Percentiles rank a stretch among this genome's conserved stretches.
These are phyloP conservation scores for Chrysopilus asiliformis DNA, from an alignment of 2,888 invertebrate genomes.

Conservation along the genomic window DNA sequence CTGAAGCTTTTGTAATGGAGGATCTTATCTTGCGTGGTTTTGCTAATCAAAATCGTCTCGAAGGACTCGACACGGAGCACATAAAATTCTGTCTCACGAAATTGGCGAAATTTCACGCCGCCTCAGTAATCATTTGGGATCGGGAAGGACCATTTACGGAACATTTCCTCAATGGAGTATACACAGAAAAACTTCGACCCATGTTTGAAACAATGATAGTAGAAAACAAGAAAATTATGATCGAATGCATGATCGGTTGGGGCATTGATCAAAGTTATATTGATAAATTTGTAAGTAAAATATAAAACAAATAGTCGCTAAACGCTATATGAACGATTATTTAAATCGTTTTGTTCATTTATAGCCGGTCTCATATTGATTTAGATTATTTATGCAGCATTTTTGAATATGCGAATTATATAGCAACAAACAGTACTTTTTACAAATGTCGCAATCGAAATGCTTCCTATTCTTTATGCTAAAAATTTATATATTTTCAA, in stretches of 20 bases:
- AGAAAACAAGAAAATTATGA: not conserved
- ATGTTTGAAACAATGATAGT: constrained; percentile 1
- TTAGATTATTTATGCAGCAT: too few species aligned
- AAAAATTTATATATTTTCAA: too few species aligned
- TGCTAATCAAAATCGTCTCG: constrained; percentile 22
- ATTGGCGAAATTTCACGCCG: constrained; percentile 28
- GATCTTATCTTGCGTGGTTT: constrained; percentile 26
- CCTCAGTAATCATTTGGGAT: constrained; percentile 20
- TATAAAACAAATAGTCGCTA: too few species aligned
- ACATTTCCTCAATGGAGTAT: not conserved
- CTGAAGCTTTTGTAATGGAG: constrained; percentile 21
- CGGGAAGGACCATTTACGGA: constrained; percentile 13
- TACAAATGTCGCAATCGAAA: too few species aligned
- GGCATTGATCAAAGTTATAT: constrained; percentile 17
- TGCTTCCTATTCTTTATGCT: too few species aligned
- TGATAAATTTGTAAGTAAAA: constrained; percentile 21
- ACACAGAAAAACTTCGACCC: not conserved
- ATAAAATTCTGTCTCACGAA: constrained; percentile 22
- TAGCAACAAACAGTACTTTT: too few species aligned
- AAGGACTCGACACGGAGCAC: constrained; percentile 23
- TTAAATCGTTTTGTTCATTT: too few species aligned
- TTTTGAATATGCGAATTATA: too few species aligned
- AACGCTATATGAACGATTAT: too few species aligned
- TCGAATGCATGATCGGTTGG: not conserved
- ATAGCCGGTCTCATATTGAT: too few species aligned